Conservation (phyloP, 2,113 vertebrate genomes). For the Hypanus sabinus region DNA sequence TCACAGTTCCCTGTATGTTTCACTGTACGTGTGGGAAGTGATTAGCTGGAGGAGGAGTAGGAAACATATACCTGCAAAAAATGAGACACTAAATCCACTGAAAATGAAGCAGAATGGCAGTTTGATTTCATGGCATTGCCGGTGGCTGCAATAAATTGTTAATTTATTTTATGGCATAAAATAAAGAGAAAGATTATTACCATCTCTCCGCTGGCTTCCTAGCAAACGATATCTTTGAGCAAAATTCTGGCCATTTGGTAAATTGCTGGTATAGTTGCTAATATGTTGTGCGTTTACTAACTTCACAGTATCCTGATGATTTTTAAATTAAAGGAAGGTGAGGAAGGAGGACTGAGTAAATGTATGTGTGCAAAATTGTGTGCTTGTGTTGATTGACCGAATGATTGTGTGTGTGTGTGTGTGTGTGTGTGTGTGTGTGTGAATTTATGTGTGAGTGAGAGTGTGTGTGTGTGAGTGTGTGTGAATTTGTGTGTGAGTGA, state of each 20-base stretch:
- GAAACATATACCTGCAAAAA: neutral
- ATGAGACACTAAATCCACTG: neutral
- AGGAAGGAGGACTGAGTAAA: neutral
- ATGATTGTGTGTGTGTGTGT: too few species aligned
- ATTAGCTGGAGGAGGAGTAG: neutral
- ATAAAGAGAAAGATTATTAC: neutral
- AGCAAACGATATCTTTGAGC: too few species aligned
- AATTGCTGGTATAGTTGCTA: neutral
- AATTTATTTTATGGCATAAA: neutral
- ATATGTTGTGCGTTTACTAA: neutral
- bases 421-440: too few species aligned
- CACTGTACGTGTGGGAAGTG: too few species aligned
- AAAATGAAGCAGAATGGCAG: neutral
- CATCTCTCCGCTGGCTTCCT: neutral
- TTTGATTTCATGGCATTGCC: neutral
- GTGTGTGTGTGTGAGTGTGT: too few species aligned
- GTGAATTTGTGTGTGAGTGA: too few species aligned
- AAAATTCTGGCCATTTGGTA: neutral
- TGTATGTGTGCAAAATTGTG: neutral
- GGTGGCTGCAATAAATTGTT: conserved; percentile 9
- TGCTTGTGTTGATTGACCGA: too few species aligned
- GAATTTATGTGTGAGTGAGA: too few species aligned
- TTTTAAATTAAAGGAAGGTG: too few species aligned
- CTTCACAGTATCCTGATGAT: neutral
- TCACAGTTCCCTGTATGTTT: too few species aligned